These are phyloP conservation scores for Petrocephalus schoutedeni DNA, from an alignment of 2,797 vertebrate genomes.

Conservation along the genomic window DNA sequence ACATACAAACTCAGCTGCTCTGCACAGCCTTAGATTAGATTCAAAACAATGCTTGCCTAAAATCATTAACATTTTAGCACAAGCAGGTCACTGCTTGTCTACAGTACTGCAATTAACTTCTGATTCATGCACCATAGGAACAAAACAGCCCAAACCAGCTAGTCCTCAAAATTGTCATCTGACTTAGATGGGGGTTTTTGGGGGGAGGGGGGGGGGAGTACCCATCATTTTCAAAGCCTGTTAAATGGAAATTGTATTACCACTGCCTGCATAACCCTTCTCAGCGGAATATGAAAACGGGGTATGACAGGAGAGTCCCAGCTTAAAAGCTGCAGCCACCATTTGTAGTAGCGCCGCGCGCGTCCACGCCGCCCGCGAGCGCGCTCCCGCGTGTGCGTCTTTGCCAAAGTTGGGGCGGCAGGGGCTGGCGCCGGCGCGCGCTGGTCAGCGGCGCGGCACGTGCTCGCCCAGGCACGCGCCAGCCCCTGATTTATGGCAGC, in stretches of 20 bases:
- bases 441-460: neutral
- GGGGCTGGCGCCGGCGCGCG: neutral
- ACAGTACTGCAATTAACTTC: neutral
- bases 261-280: neutral
- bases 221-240: neutral
- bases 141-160: conserved; percentile 1
- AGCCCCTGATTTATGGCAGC: conserved; percentile 9
- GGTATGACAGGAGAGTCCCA: neutral
- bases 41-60: neutral
- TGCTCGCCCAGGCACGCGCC: conserved; percentile 15
- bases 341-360: neutral
- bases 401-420: neutral
- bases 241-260: neutral
- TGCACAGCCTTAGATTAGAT: neutral
- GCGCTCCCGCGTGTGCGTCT: neutral
- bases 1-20: neutral
- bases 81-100: neutral
- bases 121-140: neutral
- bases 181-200: neutral
- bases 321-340: conserved; percentile 2
- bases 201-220: neutral
- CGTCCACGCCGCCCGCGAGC: neutral
- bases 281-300: neutral
- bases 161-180: neutral
- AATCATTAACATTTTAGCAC: neutral